Conservation (phyloP, 2,888 invertebrate genomes). For the Oscheius sp. region DNA sequence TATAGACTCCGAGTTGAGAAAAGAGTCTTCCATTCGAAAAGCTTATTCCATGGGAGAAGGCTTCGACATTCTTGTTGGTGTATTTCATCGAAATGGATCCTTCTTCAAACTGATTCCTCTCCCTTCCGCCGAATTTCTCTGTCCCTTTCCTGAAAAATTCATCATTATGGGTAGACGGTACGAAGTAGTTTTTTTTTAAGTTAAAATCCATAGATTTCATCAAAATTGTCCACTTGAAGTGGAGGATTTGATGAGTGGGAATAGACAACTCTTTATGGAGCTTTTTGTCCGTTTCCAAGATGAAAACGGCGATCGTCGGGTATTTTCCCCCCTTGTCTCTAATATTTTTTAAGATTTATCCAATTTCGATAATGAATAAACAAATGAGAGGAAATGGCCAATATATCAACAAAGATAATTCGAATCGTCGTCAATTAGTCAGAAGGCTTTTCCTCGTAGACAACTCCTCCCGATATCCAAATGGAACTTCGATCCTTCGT, state of each 20-base stretch:
- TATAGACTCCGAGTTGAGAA: conserved; percentile 9
- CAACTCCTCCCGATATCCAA: conserved; percentile 66
- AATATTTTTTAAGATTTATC: conserved; percentile 72
- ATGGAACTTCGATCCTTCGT: conserved; percentile 42
- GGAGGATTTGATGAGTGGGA: background rate
- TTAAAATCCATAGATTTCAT: background rate
- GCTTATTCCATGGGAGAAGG: background rate
- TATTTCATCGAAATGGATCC: conserved; percentile 8
- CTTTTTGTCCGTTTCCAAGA: conserved; percentile 74
- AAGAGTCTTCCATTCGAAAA: background rate
- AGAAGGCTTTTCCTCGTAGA: conserved; percentile 80
- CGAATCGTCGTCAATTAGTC: conserved; percentile 75
- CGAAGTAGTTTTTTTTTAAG: background rate
- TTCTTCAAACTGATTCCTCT: background rate
- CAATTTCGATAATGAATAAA: conserved; percentile 75
- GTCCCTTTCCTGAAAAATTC: background rate
- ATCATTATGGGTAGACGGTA: conserved; percentile 11
- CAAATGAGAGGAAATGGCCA: conserved; percentile 73
- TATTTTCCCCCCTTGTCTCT: too few species aligned
- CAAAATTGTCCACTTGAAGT: background rate
- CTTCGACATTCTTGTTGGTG: background rate
- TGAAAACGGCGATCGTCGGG: conserved; percentile 19
- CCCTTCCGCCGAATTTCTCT: background rate
- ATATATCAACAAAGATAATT: conserved; percentile 64
- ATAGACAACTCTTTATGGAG: conserved; percentile 73